Base-by-base conservation (phyloP, 64 coral and sea anemone species). In the Platygyra sinensis region DNA sequence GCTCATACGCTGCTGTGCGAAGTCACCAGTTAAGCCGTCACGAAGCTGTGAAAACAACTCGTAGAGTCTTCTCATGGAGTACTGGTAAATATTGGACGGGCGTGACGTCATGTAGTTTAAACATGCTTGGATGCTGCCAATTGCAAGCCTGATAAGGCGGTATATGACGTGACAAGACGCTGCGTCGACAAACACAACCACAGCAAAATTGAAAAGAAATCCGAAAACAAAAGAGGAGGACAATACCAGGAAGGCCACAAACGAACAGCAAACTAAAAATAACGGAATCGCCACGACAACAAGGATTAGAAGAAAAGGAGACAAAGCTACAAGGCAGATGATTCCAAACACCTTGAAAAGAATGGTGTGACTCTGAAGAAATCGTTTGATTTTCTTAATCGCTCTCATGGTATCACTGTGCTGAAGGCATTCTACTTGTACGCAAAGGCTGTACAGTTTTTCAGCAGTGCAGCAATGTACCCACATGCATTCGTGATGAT, bases 371-470 rank as follows among this genome's bases (percentile, higher is more conserved):
- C 52, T 50, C 11, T 85, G 81, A 67, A 67, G 10, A 52, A 10
- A 71, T 67, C 7, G 18, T 8, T 50, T 38, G 36, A 42, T 28
- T 13, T 64, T 46, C 9, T 49, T 28, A 33, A 85, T 36, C 61
- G 52, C 72, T 25, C 62, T 72, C 20, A 64, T 25, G n/a, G 15
- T 64, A 28, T 65, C 30, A 33, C 12, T 31, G 31, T 52, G 36
- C 22, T 85, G 81, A 85, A 85, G 81, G 24, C 62, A 0, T 72
- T 69, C 63, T 28, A 46, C 62, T 72, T 22, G n/a, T 85, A 50
- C 36, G n/a, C 50, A 19, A 6, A 72, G 17, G 63, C 5, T 10
- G 62, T 39, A 63, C 38, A 64, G 36, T 50, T 38, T 51, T 49
- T 67, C 62, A 36, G 3, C 33, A 36, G 36, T n/a, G 20, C 8